Base-by-base conservation (phyloP, 2,113 vertebrate genomes). In the Otis tarda region DNA sequence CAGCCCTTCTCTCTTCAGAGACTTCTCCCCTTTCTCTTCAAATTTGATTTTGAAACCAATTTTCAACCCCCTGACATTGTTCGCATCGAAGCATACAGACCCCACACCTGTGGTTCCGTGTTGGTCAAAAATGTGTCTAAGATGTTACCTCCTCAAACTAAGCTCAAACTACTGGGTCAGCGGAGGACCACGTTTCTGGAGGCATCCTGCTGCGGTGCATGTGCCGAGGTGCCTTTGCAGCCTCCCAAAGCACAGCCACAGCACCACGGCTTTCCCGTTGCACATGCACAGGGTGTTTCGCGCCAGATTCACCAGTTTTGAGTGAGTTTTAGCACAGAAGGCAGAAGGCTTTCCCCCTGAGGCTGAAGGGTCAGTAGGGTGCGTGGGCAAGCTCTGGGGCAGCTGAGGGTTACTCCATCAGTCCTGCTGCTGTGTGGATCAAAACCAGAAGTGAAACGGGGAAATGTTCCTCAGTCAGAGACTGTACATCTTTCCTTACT, bases 31-130 rank as follows among this genome's bases (percentile, higher is more conserved):
- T 90, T 92, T 71, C 86, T 57, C 43, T 9, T 88, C 39, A 49
- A 57, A 91, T 83, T 18, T 43, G 2, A 50, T 92, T 93, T 74
- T 4, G 8, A 89, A 86, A 43, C 19, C 37, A 20, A 7, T 73
- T 88, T 82, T 76, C 43, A 56, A 2, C 3, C 15, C 13, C 35
- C 24, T 57, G 24, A 4, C 7, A 13, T 31, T 50, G 17, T 41
- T 83, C 71, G 71, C 21, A 18, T 12, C 84, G 56, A 71, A 37
- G 9, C 7, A 1, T 12, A 50, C 11, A 28, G 41, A n/a, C 22
- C 59, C 47, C 71, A 67, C 27, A 41, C 13, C 30, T 35, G 30
- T 7, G 1, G 56, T 24, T 35, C 56, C 0, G 0, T 3, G 21
- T 1, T 49, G 37, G 52, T 39, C 43, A 59, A 47, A 49, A 15